Evolutionary conservation across 2,797 vertebrate species (phyloP), one percentile per base, ranked within the genome.

Genomic region (Etheostoma perlongum): DNA sequence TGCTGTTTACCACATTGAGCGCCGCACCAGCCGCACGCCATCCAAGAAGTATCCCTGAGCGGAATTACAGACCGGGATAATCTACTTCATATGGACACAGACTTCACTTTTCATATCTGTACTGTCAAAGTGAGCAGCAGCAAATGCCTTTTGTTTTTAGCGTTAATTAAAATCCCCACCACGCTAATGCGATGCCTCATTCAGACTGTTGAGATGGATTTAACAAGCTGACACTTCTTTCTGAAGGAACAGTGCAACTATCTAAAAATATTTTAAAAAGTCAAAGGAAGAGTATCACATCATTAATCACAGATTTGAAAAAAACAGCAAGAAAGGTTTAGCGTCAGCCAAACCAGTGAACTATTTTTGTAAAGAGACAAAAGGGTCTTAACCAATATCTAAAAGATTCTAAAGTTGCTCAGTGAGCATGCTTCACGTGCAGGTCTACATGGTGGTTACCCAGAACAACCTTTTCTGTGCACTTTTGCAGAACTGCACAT

Each of bases 81-180:
- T 82, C 72, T 53, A 21, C 78, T 82, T 84, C 79, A 36, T 72
- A 55, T 21, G 77, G 87, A 91, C 82, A 23, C 63, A 59, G 58
- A 55, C 87, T 89, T 91, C 91, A 75, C 83, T 83, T 90, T 49
- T 80, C 78, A 87, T 91, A 70, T 79, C 55, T 18, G 65, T 18
- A 0, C 70, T 74, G 84, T 91, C 85, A 87, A 79, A 89, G 52
- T 78, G 87, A 92, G 89, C 85, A 73, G 83, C 83, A 74, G 54
- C 62, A 81, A 85, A 78, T 72, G 83, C 67, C 73, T 84, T 78
- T 83, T 78, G 87, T 85, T 89, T 91, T 89, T 88, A 72, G 82
- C 54, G 8, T 84, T 90, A 89, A 92, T 89, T 89, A 77, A 85
- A 74, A 81, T 51, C 76, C 16, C 51, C 16, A 53, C 59, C 27